Percentiles rank a stretch among this genome's conserved stretches.
Evolutionary conservation across 2,113 vertebrate species (phyloP).

Genomic region (Chaenocephalus aceratus): DNA sequence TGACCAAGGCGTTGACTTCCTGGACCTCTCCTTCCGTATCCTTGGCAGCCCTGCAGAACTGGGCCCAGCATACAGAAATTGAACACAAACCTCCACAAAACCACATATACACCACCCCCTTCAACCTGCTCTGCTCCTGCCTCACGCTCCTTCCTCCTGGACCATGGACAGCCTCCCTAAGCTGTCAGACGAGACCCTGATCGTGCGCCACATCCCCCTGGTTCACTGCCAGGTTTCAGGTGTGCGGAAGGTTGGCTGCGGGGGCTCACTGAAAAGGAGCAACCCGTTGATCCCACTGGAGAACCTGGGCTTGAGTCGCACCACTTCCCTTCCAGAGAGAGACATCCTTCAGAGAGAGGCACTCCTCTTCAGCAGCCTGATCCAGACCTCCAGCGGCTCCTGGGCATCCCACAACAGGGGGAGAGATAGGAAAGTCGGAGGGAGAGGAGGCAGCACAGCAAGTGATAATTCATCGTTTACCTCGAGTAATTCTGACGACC

Average conservation of each 20-base stretch:
- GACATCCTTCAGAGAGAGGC: constrained; percentile 91
- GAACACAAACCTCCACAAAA: constrained; percentile 25
- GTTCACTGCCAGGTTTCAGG: constrained; percentile 96
- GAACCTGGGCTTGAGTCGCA: constrained; percentile 86
- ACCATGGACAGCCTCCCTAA: constrained; percentile 95
- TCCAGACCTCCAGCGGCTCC: constrained; percentile 83
- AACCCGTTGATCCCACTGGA: constrained; percentile 91
- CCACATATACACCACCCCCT: no score
- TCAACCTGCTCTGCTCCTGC: constrained; percentile 8
- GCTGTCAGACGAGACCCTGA: constrained; percentile 94
- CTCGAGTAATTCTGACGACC: constrained; percentile 83
- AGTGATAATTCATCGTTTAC: constrained; percentile 83
- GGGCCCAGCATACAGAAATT: constrained; percentile 32
- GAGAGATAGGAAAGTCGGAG: constrained; percentile 53
- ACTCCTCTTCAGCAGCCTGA: constrained; percentile 91
- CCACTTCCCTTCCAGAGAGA: constrained; percentile 88
- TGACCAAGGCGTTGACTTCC: constrained; percentile 66
- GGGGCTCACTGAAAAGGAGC: constrained; percentile 83
- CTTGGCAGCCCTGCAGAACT: constrained; percentile 46
- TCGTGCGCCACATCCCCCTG: constrained; percentile 98
- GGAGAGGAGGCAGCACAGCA: constrained; percentile 73
- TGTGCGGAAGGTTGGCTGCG: constrained; percentile 79
- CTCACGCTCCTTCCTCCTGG: constrained; percentile 3
- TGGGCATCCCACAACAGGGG: constrained; percentile 57
- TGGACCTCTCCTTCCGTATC: constrained; percentile 58